Evolutionary conservation across 2,113 vertebrate species (phyloP).

Genomic region (Grammomys surdaster): DNA sequence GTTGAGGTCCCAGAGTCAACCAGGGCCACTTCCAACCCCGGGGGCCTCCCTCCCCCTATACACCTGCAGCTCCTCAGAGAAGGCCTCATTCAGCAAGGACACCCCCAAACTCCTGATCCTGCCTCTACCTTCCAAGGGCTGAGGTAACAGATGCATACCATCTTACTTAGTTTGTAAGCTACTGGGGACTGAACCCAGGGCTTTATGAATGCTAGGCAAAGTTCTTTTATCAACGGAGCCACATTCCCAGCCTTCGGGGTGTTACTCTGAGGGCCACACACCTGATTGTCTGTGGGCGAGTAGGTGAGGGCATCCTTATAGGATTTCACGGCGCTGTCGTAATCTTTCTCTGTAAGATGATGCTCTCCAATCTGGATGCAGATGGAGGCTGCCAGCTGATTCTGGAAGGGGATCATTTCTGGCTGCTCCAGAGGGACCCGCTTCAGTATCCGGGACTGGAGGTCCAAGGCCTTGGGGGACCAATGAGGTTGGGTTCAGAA

Average conservation of each 20-base stretch:
- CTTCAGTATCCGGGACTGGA: slow-evolving; percentile 83
- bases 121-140: neutral
- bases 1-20: neutral
- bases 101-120: neutral
- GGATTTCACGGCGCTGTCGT: slow-evolving; percentile 61
- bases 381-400: slow-evolving; percentile 80
- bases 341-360: slow-evolving; percentile 73
- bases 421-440: slow-evolving; percentile 79
- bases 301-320: slow-evolving; percentile 81
- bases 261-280: slow-evolving; percentile 23
- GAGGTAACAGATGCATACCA: neutral
- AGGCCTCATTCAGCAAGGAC: neutral
- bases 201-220: neutral
- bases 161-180: no score
- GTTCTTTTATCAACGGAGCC: neutral
- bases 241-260: neutral
- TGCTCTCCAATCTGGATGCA: slow-evolving; percentile 83
- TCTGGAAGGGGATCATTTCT: slow-evolving; percentile 81
- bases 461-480: slow-evolving; percentile 81
- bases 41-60: neutral
- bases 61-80: neutral
- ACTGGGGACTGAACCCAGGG: no score
- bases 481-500: neutral
- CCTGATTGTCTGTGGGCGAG: slow-evolving; percentile 75
- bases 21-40: rapidly evolving